These are phyloP conservation scores for Columba guinea DNA, from an alignment of 2,797 vertebrate genomes.

Conservation along the genomic window DNA sequence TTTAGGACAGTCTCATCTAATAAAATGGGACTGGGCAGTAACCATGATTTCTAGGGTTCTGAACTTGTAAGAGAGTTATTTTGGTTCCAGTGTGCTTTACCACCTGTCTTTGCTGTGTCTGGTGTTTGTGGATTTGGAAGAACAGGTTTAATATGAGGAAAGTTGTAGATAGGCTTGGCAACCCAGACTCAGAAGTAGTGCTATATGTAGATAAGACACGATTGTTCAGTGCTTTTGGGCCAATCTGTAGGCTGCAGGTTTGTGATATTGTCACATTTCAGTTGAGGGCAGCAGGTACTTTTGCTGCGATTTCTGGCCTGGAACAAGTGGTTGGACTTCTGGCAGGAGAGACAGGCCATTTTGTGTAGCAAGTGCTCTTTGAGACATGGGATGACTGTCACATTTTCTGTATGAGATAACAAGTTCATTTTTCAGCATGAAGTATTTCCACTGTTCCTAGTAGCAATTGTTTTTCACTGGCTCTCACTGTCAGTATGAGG, in stretches of 20 bases:
- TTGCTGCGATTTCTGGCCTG: not conserved
- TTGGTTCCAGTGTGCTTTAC: not conserved
- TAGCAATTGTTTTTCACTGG: not conserved
- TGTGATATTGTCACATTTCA: not conserved
- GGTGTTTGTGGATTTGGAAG: not conserved
- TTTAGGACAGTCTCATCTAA: not conserved
- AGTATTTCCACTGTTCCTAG: not conserved
- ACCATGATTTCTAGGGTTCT: not conserved
- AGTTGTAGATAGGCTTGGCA: not conserved
- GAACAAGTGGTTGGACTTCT: not conserved
- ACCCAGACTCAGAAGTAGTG: not conserved
- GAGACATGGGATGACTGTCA: not conserved
- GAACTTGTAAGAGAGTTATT: not conserved
- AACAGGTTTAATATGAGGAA: not conserved
- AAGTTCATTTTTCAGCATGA: constrained; percentile 33
- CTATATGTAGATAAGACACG: not conserved
- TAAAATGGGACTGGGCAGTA: not conserved
- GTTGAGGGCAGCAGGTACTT: not conserved
- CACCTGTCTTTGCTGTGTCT: not conserved
- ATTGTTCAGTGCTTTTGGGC: not conserved
- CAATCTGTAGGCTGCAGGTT: not conserved
- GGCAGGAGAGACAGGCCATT: not conserved
- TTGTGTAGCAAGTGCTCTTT: not conserved
- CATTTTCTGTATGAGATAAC: constrained; percentile 3
- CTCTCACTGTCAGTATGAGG: not conserved